A percentile compares a stretch with the other conserved stretches of the same genome.
Evolutionary conservation across 2,888 invertebrate genomes (phyloP).

Genomic region (Microplitis manilae): DNA sequence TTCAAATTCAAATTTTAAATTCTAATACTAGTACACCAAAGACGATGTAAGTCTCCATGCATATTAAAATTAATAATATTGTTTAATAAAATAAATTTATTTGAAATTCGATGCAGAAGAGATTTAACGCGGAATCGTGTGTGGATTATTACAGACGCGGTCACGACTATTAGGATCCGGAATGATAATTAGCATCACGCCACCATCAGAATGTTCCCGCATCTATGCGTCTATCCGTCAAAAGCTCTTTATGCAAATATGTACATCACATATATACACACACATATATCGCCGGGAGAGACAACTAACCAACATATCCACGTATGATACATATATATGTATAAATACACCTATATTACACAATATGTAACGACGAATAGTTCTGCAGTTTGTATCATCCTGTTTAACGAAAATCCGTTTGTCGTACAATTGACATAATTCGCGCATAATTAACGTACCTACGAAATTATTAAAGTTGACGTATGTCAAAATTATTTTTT

Average conservation of each 20-base stretch:
- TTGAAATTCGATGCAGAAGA: neutral
- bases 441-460: conserved; percentile 30
- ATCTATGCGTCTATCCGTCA: conserved; percentile 45
- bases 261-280: conserved; percentile 34
- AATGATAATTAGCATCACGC: conserved; percentile 57
- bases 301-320: conserved; percentile 30
- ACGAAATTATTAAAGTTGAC: conserved; percentile 33
- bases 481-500: conserved; percentile 41
- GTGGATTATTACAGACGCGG: conserved; percentile 3
- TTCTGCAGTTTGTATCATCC: conserved; percentile 41
- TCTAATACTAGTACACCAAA: no score
- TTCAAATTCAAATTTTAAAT: no score
- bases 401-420: conserved; percentile 41
- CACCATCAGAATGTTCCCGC: conserved; percentile 47
- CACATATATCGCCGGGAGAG: conserved; percentile 23
- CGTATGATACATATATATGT: conserved; percentile 34
- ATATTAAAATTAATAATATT: no score
- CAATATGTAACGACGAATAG: conserved; percentile 26
- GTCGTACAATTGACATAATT: conserved; percentile 35
- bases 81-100: no score
- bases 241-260: conserved; percentile 49
- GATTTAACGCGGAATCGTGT: conserved; percentile 1
- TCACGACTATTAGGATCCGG: conserved; percentile 42
- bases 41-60: no score
- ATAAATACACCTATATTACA: conserved; percentile 21